A percentile compares a stretch with the other conserved stretches of the same genome.
Conservation (phyloP, 2,888 invertebrate genomes). For the Ephialtes manifestator region DNA sequence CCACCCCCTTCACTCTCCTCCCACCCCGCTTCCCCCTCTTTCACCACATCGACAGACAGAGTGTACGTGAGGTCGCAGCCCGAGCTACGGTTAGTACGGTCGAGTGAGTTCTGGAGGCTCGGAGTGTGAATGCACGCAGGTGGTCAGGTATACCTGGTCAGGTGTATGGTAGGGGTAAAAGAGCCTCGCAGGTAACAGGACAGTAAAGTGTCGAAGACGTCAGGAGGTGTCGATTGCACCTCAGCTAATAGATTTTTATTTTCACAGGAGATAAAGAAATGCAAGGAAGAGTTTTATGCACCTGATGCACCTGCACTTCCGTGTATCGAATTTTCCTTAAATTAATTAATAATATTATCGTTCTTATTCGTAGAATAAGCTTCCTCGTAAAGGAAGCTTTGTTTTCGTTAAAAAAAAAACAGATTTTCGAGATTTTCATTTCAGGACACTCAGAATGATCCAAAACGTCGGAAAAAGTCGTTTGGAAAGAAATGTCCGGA, state of each 20-base stretch:
- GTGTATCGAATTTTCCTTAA: conserved; percentile 1
- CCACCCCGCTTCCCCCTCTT: conserved; percentile 21
- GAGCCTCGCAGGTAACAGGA: conserved; percentile 76
- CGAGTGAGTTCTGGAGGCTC: not conserved
- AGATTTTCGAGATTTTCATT: too few species aligned
- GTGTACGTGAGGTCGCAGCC: conserved; percentile 19
- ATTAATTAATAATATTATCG: not conserved
- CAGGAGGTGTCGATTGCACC: conserved; percentile 24
- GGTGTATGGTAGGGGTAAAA: conserved; percentile 74
- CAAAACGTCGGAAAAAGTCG: too few species aligned
- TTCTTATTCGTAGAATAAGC: not conserved
- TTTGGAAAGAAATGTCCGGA: too few species aligned
- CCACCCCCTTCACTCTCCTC: conserved; percentile 32
- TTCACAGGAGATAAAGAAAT: conserved; percentile 50
- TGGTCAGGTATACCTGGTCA: conserved; percentile 22
- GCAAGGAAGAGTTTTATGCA: conserved; percentile 2
- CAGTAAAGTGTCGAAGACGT: conserved; percentile 68
- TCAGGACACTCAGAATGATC: too few species aligned
- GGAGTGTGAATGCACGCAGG: conserved; percentile 20
- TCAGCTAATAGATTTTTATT: conserved; percentile 42
- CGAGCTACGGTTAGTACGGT: not conserved
- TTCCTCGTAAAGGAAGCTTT: too few species aligned
- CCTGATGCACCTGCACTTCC: conserved; percentile 9
- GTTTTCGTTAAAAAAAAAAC: too few species aligned
- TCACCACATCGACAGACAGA: conserved; percentile 23